Base-by-base conservation (phyloP, 2,797 vertebrate species). In the Hydrolagus colliei region DNA sequence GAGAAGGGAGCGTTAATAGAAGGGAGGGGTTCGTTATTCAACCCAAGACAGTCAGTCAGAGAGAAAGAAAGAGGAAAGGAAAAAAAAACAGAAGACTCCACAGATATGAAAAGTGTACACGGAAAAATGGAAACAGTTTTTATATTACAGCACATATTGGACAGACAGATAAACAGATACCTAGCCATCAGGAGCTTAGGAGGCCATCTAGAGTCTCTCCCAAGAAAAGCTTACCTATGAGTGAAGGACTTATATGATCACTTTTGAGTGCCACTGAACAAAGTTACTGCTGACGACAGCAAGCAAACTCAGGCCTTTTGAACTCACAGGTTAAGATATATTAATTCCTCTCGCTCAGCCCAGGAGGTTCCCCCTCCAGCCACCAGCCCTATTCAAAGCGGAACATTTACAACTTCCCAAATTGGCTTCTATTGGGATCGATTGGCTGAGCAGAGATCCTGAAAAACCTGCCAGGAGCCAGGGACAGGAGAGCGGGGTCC, bases 1-100 rank as follows among this genome's bases (percentile, higher is more conserved):
- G 88, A 93, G 93, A 94, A 92, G 9, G 9, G 79, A 71, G 12
- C 35, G 27, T 84, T 84, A 41, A 62, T 41, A 41, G 18, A 61
- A 27, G 67, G 79, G 71, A 84, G 41, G 41, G 41, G 6, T 52
- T 52, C 3, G 6, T 59, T 77, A 77, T 59, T 77, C 75, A 77
- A 32, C 79, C 62, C 79, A n/a, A 61, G 75, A 77, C 75, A 84
- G 79, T 41, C 75, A 84, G 79, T 41, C 79, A 84, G 79, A 32
- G 32, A 63, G 67, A 84, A 82, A 75, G 32, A 27, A 76, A 71
- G 79, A 84, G 65, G 52, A 35, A 41, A 77, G 41, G 41, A 52
- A 52, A 52, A 52, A 52, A 52, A 52, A 52, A 52, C 41, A 52
- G 41, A 52, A 52, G 41, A 52, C 41, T 52, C 41, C 3, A 77